Conservation (phyloP, 2,888 invertebrate genomes). For the Parnassius apollo region DNA sequence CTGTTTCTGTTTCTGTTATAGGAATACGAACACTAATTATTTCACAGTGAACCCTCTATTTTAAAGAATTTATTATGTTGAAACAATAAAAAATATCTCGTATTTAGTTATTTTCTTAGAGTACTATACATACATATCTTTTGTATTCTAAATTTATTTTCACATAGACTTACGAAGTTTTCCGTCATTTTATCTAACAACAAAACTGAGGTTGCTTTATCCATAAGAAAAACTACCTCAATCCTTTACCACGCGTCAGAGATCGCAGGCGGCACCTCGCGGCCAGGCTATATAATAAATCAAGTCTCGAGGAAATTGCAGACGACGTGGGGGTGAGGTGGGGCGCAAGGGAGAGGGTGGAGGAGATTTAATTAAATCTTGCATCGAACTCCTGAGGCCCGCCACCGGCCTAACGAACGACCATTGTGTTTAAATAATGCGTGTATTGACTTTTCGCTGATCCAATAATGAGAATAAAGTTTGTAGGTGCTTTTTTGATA, state of each 20-base stretch:
- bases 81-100: too few relatives aligned
- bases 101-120: too few relatives aligned
- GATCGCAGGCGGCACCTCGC: slow-evolving; percentile 55
- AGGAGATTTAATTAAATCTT: slow-evolving; percentile 83
- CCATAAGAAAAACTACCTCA: slow-evolving; percentile 55
- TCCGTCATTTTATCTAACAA: neutral
- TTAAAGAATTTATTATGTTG: too few relatives aligned
- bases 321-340: slow-evolving; percentile 48
- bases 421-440: slow-evolving; percentile 80
- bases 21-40: too few relatives aligned
- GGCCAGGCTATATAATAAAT: slow-evolving; percentile 77
- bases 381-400: slow-evolving; percentile 81
- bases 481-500: slow-evolving; percentile 29
- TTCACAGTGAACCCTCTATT: too few relatives aligned
- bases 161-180: too few relatives aligned
- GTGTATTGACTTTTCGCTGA: slow-evolving; percentile 71
- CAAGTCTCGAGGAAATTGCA: slow-evolving; percentile 78
- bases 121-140: too few relatives aligned
- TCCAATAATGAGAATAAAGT: slow-evolving; percentile 28
- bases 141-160: too few relatives aligned
- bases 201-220: slow-evolving; percentile 34
- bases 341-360: slow-evolving; percentile 33
- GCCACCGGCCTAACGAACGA: slow-evolving; percentile 75
- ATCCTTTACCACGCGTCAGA: slow-evolving; percentile 63
- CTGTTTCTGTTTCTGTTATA: too few relatives aligned